A percentile compares a stretch with the other conserved stretches of the same genome.
Evolutionary conservation across 2,113 vertebrate genomes (phyloP).

Genomic region (Rhodinocichla rosea): DNA sequence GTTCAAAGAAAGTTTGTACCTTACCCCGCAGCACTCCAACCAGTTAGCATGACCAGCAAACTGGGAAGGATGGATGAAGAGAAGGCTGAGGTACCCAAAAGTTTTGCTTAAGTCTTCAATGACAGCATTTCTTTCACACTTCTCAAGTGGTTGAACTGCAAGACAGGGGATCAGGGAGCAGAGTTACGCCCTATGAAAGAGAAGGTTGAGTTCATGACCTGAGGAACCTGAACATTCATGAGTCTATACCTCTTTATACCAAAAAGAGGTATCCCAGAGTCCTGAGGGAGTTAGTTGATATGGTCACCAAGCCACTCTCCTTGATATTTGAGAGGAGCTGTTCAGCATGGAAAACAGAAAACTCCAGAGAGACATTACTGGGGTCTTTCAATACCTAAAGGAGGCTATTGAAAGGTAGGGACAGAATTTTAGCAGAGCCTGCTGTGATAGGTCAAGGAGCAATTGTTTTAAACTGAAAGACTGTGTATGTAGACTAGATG

Average conservation of each 20-base stretch:
- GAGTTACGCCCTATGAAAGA: background rate
- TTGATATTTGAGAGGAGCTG: background rate
- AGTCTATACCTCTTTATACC: no score
- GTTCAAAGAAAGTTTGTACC: background rate
- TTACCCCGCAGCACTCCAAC: fast-evolving
- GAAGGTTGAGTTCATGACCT: background rate
- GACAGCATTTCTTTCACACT: background rate
- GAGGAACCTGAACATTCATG: background rate
- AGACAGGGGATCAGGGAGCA: background rate
- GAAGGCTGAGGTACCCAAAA: background rate
- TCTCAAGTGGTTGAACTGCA: fast-evolving
- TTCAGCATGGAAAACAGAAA: background rate
- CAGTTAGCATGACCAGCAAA: background rate
- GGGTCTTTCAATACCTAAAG: background rate
- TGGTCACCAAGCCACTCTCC: background rate
- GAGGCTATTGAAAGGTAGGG: background rate
- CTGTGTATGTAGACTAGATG: background rate
- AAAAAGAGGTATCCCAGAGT: fast-evolving
- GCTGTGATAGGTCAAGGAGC: background rate
- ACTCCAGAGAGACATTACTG: fast-evolving
- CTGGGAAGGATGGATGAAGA: fast-evolving
- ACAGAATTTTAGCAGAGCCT: background rate
- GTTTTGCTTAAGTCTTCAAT: background rate
- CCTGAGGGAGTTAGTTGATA: background rate
- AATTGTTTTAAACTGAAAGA: background rate